A percentile compares a stretch with the other conserved stretches of the same genome.
These are phyloP conservation scores for silkworm (Bombyx mori) DNA, from an alignment of 1,140 invertebrate genomes.

Conservation along the genomic window ASM3026992v2 NC_085124.1:5790501-5791000, in stretches of 20 bases:
- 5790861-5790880: slow-evolving; percentile 40
- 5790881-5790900: slow-evolving; percentile 36
- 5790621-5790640: slow-evolving; percentile 22
- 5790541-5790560: slow-evolving; percentile 44
- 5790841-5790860: slow-evolving; percentile 40
- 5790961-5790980: slow-evolving; percentile 37
- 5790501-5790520: slow-evolving; percentile 12
- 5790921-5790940: slow-evolving; percentile 35
- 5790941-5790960: slow-evolving; percentile 33
- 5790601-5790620: slow-evolving; percentile 54
- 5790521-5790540: slow-evolving; percentile 45
- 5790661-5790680: slow-evolving; percentile 29
- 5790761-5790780: slow-evolving; percentile 17
- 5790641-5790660: slow-evolving; percentile 27
- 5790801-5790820: slow-evolving; percentile 8
- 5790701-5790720: slow-evolving; percentile 60
- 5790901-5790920: slow-evolving; percentile 33
- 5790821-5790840: slow-evolving; percentile 15
- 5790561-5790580: slow-evolving; percentile 28
- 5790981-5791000: slow-evolving; percentile 43
- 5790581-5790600: slow-evolving; percentile 49
- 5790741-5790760: slow-evolving; percentile 32
- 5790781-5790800: slow-evolving; percentile 23
- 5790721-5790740: slow-evolving; percentile 59
- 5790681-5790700: slow-evolving; percentile 47